These are phyloP conservation scores for Uria lomvia DNA, from an alignment of 2,113 vertebrate genomes.

Conservation along the genomic window DNA sequence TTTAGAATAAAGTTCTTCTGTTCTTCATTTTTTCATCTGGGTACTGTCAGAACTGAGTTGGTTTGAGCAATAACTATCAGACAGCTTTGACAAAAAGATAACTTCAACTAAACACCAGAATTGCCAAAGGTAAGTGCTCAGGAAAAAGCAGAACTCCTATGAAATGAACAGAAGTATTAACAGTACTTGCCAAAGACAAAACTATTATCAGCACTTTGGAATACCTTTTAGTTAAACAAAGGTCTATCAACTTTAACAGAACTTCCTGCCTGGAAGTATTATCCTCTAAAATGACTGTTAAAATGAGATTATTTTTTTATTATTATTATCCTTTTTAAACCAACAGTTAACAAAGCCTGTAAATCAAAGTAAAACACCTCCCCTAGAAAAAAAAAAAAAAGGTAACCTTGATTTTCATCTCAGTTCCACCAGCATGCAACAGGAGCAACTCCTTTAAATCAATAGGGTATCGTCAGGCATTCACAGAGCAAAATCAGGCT, in stretches of 20 bases:
- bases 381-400: neutral
- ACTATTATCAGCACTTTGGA: neutral
- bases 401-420: neutral
- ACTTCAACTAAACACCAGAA: conserved; percentile 12
- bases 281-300: neutral
- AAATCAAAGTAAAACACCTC: neutral
- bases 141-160: neutral
- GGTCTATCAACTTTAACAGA: neutral
- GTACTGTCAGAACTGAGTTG: neutral
- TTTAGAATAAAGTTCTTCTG: conserved; percentile 5
- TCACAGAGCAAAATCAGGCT: neutral
- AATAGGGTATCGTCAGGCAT: neutral
- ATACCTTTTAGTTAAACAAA: neutral
- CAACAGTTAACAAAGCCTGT: neutral
- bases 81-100: conserved; percentile 27
- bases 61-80: conserved; percentile 30
- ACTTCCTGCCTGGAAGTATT: neutral
- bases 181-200: neutral
- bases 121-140: neutral
- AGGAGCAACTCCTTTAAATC: neutral
- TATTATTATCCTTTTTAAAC: neutral
- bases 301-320: neutral
- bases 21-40: conserved; percentile 18
- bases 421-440: neutral
- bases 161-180: neutral